Evolutionary conservation across 2,888 invertebrate genomes (phyloP).

Genomic region (Meliscaeva auricollis): DNA sequence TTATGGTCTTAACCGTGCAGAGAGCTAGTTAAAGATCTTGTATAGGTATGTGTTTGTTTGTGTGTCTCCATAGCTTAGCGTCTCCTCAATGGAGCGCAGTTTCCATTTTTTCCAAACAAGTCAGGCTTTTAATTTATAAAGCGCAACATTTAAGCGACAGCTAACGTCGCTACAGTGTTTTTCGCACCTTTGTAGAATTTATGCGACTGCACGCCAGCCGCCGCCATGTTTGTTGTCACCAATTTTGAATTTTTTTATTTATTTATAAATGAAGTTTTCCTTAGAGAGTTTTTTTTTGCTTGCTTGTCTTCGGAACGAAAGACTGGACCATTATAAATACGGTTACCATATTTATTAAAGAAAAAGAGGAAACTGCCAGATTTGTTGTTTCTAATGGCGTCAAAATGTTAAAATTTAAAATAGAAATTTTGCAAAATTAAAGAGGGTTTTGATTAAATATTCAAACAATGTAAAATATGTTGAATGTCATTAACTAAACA

Average conservation of each 20-base stretch:
- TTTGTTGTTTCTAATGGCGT: too few relatives aligned
- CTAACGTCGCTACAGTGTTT: slow-evolving; percentile 75
- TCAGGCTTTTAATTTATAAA: slow-evolving; percentile 74
- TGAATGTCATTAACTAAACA: too few relatives aligned
- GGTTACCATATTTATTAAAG: slow-evolving; percentile 8
- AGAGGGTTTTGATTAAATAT: too few relatives aligned
- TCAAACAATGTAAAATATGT: too few relatives aligned
- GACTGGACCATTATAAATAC: slow-evolving; percentile 24
- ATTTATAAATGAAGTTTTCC: slow-evolving; percentile 47
- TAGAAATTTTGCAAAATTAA: too few relatives aligned
- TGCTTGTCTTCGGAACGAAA: not conserved
- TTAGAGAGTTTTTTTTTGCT: slow-evolving; percentile 14
- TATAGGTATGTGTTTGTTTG: too few relatives aligned
- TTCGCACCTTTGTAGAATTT: slow-evolving; percentile 74
- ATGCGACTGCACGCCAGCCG: slow-evolving; percentile 71
- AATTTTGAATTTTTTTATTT: slow-evolving; percentile 14
- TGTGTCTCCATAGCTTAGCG: not conserved
- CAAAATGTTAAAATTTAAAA: too few relatives aligned
- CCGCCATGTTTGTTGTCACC: slow-evolving; percentile 62
- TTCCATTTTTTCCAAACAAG: slow-evolving; percentile 38
- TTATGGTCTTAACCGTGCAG: slow-evolving; percentile 65
- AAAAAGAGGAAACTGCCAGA: too few relatives aligned
- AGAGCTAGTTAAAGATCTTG: too few relatives aligned
- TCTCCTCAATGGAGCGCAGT: slow-evolving; percentile 24
- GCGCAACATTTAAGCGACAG: slow-evolving; percentile 72